phyloP scores from a whole-genome alignment of 64 coral and sea anemone species.

The Montipora sp. region DNA sequence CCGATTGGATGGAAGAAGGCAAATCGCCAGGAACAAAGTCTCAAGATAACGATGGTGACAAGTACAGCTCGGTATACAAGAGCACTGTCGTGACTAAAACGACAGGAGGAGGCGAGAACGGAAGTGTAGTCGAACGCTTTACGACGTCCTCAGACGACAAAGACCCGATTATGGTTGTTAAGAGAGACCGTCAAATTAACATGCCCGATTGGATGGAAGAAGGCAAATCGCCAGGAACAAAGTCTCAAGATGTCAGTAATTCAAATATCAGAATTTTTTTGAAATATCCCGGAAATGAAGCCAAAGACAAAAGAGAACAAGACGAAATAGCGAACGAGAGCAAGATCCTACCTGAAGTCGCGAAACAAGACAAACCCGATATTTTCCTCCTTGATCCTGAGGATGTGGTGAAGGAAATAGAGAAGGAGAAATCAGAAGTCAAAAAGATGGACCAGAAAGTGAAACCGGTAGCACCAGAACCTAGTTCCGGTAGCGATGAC shows the following conservation, averaged over 20 bases:
- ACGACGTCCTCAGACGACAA: slow-evolving; percentile 19
- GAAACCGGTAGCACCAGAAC: not conserved
- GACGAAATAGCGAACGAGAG: slow-evolving; percentile 6
- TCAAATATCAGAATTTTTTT: slow-evolving; percentile 13
- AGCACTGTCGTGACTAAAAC: slow-evolving; percentile 14
- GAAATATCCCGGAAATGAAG: slow-evolving; percentile 11
- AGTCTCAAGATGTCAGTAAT: not conserved
- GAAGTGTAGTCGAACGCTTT: slow-evolving; percentile 21
- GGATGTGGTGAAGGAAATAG: not conserved
- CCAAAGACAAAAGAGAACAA: not conserved
- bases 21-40: not conserved
- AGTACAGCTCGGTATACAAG: not conserved
- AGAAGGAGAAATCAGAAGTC: slow-evolving; percentile 4
- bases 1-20: slow-evolving; percentile 19
- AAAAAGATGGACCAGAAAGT: slow-evolving; percentile 5
- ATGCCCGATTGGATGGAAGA: slow-evolving; percentile 37
- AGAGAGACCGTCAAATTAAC: slow-evolving; percentile 9
- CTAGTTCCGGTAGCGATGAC: not conserved
- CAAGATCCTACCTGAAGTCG: slow-evolving; percentile 15
- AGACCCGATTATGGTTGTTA: slow-evolving; percentile 24
- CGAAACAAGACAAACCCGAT: slow-evolving; percentile 16
- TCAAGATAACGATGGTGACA: not conserved
- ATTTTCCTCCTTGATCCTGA: not conserved
- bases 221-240: not conserved
- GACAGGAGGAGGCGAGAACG: slow-evolving; percentile 5